Evolutionary conservation across 1,140 invertebrate genomes (phyloP), one percentile per base, ranked within the genome.

Genomic region (Dreissena rostriformis): DNA sequence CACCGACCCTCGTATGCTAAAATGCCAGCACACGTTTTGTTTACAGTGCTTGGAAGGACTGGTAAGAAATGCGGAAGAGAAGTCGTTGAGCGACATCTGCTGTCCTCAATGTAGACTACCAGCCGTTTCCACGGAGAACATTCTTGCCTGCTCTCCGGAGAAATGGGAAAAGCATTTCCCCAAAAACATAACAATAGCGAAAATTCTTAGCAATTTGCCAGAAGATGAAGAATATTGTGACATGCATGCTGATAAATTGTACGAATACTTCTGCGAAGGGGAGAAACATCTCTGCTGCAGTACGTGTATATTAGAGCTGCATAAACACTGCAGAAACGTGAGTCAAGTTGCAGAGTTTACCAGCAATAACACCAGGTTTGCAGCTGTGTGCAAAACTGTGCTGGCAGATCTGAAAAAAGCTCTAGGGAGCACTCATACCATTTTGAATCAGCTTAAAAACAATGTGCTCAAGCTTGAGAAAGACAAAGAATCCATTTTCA

Each of bases 21-120:
- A 74, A 26, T 88, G 87, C 49, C 80, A 80, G 67, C 87, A 88
- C 51, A 86, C 87, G 15, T 88, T 82, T 67, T 88, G 87, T 70
- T 70, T 73, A 12, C 29, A 61, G 0, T 88, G 87, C 78, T 26
- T 87, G 29, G 57, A 83, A 68, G 39, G 66, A 39, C 78, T 80
- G 22, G 26, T 85, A 14, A 24, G 67, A 68, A 51, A 1, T 4
- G 24, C 49, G 7, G 19, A 86, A 49, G 51, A 51, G 2, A 82
- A 55, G 8, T 6, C 17, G 2, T 5, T 17, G 0, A 28, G n/a
- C 19, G 15, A 76, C 19, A 68, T 85, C 26, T 17, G 39, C 5
- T 87, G 86, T 49, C 86, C 86, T 11, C 19, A 77, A 8, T 86
- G 86, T 67, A 65, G 73, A 39, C 15, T 73, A 24, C 24, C 70